Conservation (phyloP, 2,797 vertebrate genomes). For the Parotocinclus haroldoi region DNA sequence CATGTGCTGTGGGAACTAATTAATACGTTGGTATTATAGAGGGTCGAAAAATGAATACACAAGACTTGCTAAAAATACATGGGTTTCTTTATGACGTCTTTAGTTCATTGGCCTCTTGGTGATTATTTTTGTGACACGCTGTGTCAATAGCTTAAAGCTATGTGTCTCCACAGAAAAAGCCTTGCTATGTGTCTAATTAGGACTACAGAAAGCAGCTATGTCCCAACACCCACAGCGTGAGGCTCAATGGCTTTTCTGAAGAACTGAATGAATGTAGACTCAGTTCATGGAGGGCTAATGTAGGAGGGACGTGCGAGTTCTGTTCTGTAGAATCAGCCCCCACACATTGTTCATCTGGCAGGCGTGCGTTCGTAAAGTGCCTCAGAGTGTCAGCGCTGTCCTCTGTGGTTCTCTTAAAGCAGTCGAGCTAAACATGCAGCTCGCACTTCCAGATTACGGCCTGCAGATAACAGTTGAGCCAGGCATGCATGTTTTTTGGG, state of each 20-base stretch:
- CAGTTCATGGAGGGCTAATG: constrained; percentile 56
- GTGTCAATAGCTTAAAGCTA: background rate
- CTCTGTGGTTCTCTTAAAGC: background rate
- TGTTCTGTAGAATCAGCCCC: constrained; percentile 40
- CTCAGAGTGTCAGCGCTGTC: constrained; percentile 1
- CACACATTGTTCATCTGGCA: constrained; percentile 42
- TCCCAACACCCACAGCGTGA: constrained; percentile 51
- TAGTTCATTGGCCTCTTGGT: background rate
- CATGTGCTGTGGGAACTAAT: too few species aligned
- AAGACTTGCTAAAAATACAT: background rate
- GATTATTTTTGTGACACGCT: background rate
- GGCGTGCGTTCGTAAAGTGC: constrained; percentile 25
- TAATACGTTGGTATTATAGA: background rate
- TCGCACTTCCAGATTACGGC: background rate
- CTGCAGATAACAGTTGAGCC: too few species aligned
- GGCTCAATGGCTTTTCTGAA: constrained; percentile 54
- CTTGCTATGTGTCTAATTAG: constrained; percentile 16
- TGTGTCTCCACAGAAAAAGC: constrained; percentile 4
- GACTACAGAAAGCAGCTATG: background rate
- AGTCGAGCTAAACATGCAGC: background rate
- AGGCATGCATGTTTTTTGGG: too few species aligned
- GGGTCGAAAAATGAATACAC: background rate
- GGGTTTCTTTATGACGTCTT: background rate
- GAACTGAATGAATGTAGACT: constrained; percentile 58
- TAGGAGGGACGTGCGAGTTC: constrained; percentile 54